Evolutionary conservation across 2,888 invertebrate species (phyloP).

Genomic region (Hyles lineata): DNA sequence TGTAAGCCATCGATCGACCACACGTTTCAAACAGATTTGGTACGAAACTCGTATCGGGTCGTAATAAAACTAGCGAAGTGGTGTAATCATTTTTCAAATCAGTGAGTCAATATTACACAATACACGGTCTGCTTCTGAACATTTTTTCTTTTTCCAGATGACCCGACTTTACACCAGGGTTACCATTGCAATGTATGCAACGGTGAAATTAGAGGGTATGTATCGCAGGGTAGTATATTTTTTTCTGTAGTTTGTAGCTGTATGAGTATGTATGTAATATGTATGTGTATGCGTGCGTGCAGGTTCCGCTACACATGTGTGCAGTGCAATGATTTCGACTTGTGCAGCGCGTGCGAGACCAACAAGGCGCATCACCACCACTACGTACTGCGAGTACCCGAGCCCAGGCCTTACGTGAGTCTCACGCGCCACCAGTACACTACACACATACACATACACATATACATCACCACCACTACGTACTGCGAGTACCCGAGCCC

Average conservation of each 20-base stretch:
- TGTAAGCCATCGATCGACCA: no score
- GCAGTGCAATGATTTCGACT: conserved; percentile 16
- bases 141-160: neutral
- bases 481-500: no score
- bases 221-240: neutral
- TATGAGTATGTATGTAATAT: neutral
- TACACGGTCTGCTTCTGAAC: no score
- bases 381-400: conserved; percentile 3
- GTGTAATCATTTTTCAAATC: no score
- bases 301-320: conserved; percentile 11
- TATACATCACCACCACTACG: no score
- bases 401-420: conserved; percentile 25
- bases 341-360: conserved; percentile 2
- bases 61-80: no score
- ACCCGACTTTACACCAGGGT: neutral
- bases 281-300: neutral
- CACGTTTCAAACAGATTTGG: no score
- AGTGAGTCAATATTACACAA: no score
- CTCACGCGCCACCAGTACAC: no score
- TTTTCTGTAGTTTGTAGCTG: conserved; percentile 2
- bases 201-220: neutral
- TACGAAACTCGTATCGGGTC: no score
- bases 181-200: conserved; percentile 22
- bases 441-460: no score
- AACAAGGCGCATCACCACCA: neutral